Base-by-base conservation (phyloP, 2,797 vertebrate genomes). In the Apogon talboti region DNA sequence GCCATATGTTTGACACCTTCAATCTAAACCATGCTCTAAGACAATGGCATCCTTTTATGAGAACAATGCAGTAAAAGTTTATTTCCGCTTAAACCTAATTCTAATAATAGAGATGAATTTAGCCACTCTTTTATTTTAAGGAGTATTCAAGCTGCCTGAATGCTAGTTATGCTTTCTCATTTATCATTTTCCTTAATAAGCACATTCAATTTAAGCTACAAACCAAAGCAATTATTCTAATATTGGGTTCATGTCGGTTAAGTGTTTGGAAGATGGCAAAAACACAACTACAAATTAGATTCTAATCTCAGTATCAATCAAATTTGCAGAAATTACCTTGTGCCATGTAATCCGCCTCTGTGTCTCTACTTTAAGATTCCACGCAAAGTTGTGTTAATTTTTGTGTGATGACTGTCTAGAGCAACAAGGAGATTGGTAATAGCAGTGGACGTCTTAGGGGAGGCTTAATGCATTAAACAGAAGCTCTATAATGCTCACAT, bases 211-310 rank as follows among this genome's bases (percentile, higher is more conserved):
- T 67, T 61, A 53, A 55, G 37, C 54, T 65, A 16, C 45, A 52
- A 70, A 64, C 70, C 33, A 66, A 68, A 80, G 71, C 47, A 16
- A 45, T 71, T 58, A 16, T 57, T 78, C 72, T 59, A 59, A 71
- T 79, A 71, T 61, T 8, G 14, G 73, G 63, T 67, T 79, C 57
- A 84, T 76, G 47, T 52, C 35, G 66, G 51, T 47, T 59, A 52
- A 78, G 62, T 63, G 54, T 52, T 54, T 46, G 40, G 46, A 47
- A 48, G 38, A 21, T 21, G 48, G 41, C 47, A 7, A 6, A 33
- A 59, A 42, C 43, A 21, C 19, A 49, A 28, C 37, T 13, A 43
- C 16, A 3, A 40, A 11, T 11, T 3, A 64, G 14, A 37, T 28
- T 18, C 45, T 61, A 65, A 72, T 69, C 15, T 18, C n/a, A 8